A percentile compares a stretch with the other conserved stretches of the same genome.
Evolutionary conservation across 2,888 invertebrate species (phyloP).

Genomic region (Drosophila borborema): DNA sequence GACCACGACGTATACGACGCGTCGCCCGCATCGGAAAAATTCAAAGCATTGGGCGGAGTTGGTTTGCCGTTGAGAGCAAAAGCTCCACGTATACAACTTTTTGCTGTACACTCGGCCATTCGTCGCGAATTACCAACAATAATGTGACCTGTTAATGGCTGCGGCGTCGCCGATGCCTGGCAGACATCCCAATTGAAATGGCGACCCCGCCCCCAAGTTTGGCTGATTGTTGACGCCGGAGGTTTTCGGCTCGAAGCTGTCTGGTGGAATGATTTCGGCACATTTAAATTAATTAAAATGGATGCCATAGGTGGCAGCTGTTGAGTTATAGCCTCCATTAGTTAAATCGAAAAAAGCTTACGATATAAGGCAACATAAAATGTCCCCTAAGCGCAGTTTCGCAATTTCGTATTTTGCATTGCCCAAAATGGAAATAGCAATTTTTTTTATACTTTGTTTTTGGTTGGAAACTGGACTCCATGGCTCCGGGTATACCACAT

Average conservation of each 20-base stretch:
- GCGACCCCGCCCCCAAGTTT: constrained; percentile 7
- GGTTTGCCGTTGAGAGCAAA: constrained; percentile 7
- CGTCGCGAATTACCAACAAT: constrained; percentile 60
- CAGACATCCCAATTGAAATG: constrained; percentile 39
- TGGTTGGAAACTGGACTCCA: constrained; percentile 12
- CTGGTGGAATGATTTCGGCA: constrained; percentile 14
- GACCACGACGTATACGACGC: background rate
- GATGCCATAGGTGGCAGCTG: constrained; percentile 22
- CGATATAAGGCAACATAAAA: constrained; percentile 35
- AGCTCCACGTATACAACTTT: constrained; percentile 15
- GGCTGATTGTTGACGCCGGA: constrained; percentile 12
- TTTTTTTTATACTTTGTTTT: constrained; percentile 21
- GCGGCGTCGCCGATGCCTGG: constrained; percentile 44
- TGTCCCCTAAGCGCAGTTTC: constrained; percentile 16
- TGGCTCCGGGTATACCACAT: constrained; percentile 20
- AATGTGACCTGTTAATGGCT: constrained; percentile 67
- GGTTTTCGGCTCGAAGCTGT: constrained; percentile 9
- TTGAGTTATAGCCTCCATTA: constrained; percentile 69
- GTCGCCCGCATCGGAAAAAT: constrained; percentile 26
- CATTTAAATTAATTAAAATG: constrained; percentile 65
- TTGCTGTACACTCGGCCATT: constrained; percentile 24
- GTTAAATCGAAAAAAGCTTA: constrained; percentile 62
- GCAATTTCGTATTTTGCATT: constrained; percentile 13
- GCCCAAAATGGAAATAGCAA: constrained; percentile 49
- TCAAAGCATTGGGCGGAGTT: constrained; percentile 28